These are phyloP conservation scores for Polypedilum vanderplanki DNA, from an alignment of 1,140 invertebrate species.

Conservation along the genomic window DNA sequence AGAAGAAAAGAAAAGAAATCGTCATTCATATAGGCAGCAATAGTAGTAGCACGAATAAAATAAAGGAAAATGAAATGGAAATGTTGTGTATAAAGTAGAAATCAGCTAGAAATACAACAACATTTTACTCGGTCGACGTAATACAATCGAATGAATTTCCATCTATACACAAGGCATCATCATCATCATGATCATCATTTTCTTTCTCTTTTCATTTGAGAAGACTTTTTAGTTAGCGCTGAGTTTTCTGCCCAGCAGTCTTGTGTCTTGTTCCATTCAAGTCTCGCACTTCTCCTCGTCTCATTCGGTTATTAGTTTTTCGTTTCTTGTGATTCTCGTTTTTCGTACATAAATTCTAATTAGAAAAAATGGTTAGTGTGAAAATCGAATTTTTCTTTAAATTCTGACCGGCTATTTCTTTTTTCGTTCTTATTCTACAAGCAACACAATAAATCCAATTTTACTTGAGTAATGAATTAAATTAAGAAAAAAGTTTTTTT, in stretches of 20 bases:
- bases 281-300: constrained; percentile 5
- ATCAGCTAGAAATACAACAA: constrained; percentile 29
- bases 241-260: constrained; percentile 20
- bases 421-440: neutral
- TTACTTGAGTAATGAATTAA: neutral
- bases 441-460: neutral
- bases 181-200: constrained; percentile 22
- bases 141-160: constrained; percentile 3
- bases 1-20: neutral
- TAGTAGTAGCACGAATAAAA: neutral
- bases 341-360: neutral
- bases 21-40: neutral
- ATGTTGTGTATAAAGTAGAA: neutral
- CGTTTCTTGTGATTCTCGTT: neutral
- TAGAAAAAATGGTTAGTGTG: constrained; percentile 22
- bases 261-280: constrained; percentile 20
- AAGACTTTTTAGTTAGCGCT: constrained; percentile 19
- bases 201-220: neutral
- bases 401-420: neutral
- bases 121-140: neutral
- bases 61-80: constrained; percentile 21
- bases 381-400: neutral
- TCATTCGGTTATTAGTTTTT: neutral
- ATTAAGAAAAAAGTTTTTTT: neutral
- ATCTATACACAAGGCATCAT: constrained; percentile 14